Conservation (phyloP, 1,140 invertebrate species). For the Lepidotrigona ventralis region DNA sequence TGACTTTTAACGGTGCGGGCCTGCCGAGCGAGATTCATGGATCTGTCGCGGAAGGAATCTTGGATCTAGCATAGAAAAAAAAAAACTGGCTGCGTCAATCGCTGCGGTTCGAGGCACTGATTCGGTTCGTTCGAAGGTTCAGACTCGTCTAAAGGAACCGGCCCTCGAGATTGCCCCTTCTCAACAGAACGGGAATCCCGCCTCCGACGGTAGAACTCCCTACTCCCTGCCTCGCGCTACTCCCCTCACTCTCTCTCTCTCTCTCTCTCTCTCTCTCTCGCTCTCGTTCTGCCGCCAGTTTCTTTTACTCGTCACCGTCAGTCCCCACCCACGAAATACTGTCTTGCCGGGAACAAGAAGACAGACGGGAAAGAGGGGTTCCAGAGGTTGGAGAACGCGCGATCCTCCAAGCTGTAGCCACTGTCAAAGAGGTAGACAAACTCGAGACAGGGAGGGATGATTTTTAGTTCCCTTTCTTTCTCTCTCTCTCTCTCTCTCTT, state of each 20-base stretch:
- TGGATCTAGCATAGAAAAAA: too few species aligned
- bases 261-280: not conserved
- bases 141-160: slow-evolving; percentile 17
- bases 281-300: slow-evolving; percentile 5
- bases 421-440: not conserved
- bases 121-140: not conserved
- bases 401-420: slow-evolving; percentile 1
- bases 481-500: too few species aligned
- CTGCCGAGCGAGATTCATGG: too few species aligned
- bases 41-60: too few species aligned
- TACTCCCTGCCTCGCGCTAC: not conserved
- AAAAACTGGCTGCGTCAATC: too few species aligned
- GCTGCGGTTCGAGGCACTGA: too few species aligned
- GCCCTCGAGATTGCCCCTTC: slow-evolving; percentile 3
- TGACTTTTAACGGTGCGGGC: too few species aligned
- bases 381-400: not conserved
- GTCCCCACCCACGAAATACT: slow-evolving; percentile 37
- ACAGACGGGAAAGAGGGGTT: not conserved
- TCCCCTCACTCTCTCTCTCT: not conserved
- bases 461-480: too few species aligned
- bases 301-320: slow-evolving; percentile 34
- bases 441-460: too few species aligned
- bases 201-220: slow-evolving; percentile 19
- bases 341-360: not conserved
- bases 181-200: slow-evolving; percentile 26